Conservation (phyloP, 2,888 invertebrate species). For the Andrena hattorfiana region DNA sequence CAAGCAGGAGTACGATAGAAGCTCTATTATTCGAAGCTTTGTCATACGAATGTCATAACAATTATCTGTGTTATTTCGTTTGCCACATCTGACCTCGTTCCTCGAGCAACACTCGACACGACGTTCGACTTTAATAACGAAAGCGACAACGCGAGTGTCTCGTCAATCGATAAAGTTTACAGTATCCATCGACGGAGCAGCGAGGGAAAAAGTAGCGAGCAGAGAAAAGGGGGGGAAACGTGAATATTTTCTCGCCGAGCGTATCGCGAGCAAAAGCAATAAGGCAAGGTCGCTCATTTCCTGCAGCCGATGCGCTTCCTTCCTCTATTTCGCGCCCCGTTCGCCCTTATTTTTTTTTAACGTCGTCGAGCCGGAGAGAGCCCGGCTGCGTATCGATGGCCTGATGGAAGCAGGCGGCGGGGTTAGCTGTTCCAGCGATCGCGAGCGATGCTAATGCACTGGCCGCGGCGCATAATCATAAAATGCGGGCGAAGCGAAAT, state of each 20-base stretch:
- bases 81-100: too few relatives aligned
- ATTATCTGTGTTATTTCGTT: too few relatives aligned
- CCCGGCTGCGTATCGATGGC: slow-evolving; percentile 14
- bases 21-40: too few relatives aligned
- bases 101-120: too few relatives aligned
- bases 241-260: slow-evolving; percentile 27
- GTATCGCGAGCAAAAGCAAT: slow-evolving; percentile 53
- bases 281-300: slow-evolving; percentile 73
- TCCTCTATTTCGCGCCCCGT: slow-evolving; percentile 69
- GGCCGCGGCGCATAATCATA: slow-evolving; percentile 63
- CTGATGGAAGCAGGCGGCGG: slow-evolving; percentile 40
- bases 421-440: slow-evolving; percentile 55
- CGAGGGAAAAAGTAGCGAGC: slow-evolving; percentile 12
- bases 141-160: not conserved
- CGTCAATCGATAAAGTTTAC: slow-evolving; percentile 54
- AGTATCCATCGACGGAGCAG: slow-evolving; percentile 8
- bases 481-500: slow-evolving; percentile 64
- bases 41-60: too few relatives aligned
- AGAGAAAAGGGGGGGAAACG: slow-evolving; percentile 11
- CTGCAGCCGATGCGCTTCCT: slow-evolving; percentile 78
- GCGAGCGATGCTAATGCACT: slow-evolving; percentile 62
- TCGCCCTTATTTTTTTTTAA: not conserved
- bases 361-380: not conserved
- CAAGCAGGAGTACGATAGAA: too few relatives aligned
- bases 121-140: too few relatives aligned